Conservation (phyloP, 1,140 invertebrate species). For the Pollicipes pollicipes region DNA sequence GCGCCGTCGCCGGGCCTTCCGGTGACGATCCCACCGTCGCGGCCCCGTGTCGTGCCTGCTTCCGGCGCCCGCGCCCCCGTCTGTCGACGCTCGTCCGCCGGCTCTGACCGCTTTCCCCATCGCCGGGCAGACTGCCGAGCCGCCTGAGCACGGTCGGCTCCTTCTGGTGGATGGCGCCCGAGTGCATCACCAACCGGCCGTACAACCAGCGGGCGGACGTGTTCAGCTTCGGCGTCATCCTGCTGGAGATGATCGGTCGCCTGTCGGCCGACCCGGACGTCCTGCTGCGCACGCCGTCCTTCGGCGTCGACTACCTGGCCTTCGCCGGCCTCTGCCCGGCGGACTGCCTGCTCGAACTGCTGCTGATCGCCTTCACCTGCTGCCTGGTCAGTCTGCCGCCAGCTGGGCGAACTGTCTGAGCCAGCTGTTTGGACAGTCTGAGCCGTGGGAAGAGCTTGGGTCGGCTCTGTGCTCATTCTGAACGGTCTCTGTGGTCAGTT, state of each 20-base stretch:
- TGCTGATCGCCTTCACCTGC: slow-evolving; percentile 78
- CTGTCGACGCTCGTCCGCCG: no score
- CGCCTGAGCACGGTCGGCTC: slow-evolving; percentile 74
- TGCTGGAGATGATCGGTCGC: slow-evolving; percentile 86
- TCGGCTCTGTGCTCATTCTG: no score
- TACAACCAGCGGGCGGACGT: slow-evolving; percentile 38
- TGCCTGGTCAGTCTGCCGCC: slow-evolving; percentile 56
- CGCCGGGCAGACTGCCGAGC: slow-evolving; percentile 18
- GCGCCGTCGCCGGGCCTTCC: no score
- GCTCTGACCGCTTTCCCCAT: no score
- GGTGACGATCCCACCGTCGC: no score
- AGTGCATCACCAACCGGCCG: slow-evolving; percentile 77
- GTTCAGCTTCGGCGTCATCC: slow-evolving; percentile 51
- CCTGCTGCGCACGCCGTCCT: slow-evolving; percentile 77
- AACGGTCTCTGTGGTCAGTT: no score
- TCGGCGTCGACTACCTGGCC: slow-evolving; percentile 61
- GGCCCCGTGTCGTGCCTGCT: no score
- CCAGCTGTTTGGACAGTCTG: no score
- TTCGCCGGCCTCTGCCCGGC: slow-evolving; percentile 65
- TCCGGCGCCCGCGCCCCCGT: no score
- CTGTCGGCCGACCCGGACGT: slow-evolving; percentile 71
- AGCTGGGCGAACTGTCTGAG: not conserved
- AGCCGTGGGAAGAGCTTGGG: no score
- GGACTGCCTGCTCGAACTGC: slow-evolving; percentile 66
- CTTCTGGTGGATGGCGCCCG: slow-evolving; percentile 95